Conservation (phyloP, 2,888 invertebrate species). For the Bugulina stolonifera region DNA sequence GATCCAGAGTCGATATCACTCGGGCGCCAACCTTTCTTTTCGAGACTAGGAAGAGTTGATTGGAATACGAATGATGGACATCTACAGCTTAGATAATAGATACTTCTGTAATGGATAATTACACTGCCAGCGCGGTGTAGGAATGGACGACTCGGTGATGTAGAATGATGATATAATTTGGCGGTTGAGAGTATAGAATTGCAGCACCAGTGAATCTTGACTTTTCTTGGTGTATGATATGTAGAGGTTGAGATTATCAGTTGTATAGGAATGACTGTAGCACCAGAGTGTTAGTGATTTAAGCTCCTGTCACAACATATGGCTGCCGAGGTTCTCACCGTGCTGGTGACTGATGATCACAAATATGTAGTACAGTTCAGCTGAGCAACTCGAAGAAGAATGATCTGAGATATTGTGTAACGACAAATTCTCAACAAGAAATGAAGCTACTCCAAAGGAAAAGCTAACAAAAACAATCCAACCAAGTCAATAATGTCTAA, state of each 20-base stretch:
- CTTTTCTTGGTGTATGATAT: background rate
- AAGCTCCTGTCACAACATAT: slow-evolving; percentile 11
- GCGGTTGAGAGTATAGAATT: background rate
- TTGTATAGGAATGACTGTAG: slow-evolving; percentile 12
- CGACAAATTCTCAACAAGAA: background rate
- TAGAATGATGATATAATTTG: too few relatives aligned
- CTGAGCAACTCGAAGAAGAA: background rate
- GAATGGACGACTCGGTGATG: background rate
- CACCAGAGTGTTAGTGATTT: background rate
- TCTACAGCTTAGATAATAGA: too few relatives aligned
- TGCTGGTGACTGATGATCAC: too few relatives aligned
- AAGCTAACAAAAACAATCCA: slow-evolving; percentile 25
- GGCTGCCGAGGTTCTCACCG: background rate
- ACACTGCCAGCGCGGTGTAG: too few relatives aligned
- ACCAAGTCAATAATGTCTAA: slow-evolving; percentile 13
- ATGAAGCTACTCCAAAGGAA: slow-evolving; percentile 21
- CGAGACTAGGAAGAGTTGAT: too few relatives aligned
- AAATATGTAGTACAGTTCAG: background rate
- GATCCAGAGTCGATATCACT: background rate
- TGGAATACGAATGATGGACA: too few relatives aligned
- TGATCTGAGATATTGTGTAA: background rate
- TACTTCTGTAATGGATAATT: too few relatives aligned
- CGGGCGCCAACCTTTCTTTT: background rate
- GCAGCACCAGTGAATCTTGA: slow-evolving; percentile 2
- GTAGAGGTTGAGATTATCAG: slow-evolving; percentile 4